Conservation (phyloP, 2,797 vertebrate species). For the Epinephelus coioides region DNA sequence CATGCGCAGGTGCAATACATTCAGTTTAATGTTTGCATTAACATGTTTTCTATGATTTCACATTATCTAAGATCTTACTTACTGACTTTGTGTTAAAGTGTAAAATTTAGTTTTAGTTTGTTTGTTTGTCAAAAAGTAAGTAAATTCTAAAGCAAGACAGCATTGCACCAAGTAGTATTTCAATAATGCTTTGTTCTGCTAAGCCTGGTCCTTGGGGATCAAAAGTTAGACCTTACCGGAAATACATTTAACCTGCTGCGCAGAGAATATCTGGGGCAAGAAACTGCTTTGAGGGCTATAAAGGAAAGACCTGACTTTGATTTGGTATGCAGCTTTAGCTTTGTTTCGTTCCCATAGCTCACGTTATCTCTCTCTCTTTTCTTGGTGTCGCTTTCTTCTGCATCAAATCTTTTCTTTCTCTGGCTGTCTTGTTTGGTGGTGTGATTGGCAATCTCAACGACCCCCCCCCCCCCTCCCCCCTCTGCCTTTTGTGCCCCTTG, state of each 20-base stretch:
- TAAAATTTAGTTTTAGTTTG: background rate
- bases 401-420: background rate
- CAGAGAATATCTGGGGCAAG: conserved; percentile 62
- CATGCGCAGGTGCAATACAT: background rate
- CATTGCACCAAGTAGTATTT: conserved; percentile 33
- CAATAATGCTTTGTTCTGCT: conserved; percentile 62
- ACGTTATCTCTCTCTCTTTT: conserved; percentile 8
- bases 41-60: background rate
- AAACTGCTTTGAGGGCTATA: conserved; percentile 55
- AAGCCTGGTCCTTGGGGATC: conserved; percentile 52
- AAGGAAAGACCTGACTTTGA: conserved; percentile 64
- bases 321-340: conserved; percentile 59
- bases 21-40: background rate
- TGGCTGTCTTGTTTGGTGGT: conserved; percentile 17
- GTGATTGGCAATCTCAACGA: conserved; percentile 27
- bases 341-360: conserved; percentile 20
- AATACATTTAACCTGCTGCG: conserved; percentile 69
- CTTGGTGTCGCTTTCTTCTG: conserved; percentile 9
- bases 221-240: conserved; percentile 56
- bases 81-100: background rate
- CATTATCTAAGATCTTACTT: background rate
- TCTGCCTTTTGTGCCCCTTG: conserved; percentile 1
- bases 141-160: background rate
- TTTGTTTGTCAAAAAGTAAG: background rate
- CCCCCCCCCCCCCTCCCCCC: background rate